phyloP scores from a whole-genome alignment of 2,797 vertebrate species.

The Sebastes alutus region DNA sequence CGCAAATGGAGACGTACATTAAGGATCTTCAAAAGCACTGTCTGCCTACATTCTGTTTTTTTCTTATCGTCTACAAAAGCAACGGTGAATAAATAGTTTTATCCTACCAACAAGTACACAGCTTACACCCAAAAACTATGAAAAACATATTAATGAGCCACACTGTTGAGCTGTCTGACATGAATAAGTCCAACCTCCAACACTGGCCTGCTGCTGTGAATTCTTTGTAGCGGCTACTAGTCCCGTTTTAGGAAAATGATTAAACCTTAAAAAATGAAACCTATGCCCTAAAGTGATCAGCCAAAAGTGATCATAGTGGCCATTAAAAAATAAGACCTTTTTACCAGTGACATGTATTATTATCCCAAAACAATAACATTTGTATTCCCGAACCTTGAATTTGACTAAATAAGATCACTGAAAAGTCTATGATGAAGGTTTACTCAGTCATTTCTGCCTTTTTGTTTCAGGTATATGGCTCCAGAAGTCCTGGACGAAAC shows the following conservation, averaged over 20 bases:
- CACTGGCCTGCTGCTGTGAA: not conserved
- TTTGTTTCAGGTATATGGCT: conserved; percentile 92
- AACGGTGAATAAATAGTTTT: not conserved
- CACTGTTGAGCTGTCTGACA: not conserved
- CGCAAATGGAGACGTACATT: not conserved
- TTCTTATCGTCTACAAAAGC: not conserved
- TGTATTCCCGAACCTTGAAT: not conserved
- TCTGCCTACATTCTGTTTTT: not conserved
- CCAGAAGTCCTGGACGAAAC: conserved; percentile 98
- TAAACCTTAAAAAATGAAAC: not conserved
- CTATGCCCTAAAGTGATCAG: no score
- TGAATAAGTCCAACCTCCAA: not conserved
- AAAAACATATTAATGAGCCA: not conserved
- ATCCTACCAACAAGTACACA: not conserved
- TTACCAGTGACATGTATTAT: not conserved
- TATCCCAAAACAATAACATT: not conserved
- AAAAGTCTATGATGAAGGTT: not conserved
- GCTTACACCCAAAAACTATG: not conserved
- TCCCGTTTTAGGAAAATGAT: not conserved
- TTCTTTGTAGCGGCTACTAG: not conserved
- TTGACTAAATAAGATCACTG: not conserved
- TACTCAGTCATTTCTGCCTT: not conserved
- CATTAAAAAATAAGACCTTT: not conserved
- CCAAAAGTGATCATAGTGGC: no score
- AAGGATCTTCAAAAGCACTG: not conserved